phyloP scores from a whole-genome alignment of 2,888 invertebrate genomes.

The Drosophila maculinotata region DNA sequence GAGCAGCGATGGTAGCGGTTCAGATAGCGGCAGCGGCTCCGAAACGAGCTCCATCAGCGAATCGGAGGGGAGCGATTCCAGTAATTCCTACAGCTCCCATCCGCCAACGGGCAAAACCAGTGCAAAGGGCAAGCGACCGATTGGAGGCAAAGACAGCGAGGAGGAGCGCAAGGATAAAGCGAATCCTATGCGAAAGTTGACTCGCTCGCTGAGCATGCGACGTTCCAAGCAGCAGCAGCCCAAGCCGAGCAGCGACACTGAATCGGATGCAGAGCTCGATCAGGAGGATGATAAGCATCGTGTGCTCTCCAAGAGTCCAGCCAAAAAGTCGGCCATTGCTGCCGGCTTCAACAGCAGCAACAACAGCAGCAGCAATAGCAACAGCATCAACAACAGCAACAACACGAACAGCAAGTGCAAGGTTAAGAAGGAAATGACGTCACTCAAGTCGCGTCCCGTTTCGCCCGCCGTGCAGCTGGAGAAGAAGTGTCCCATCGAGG shows the following conservation, averaged over 20 bases:
- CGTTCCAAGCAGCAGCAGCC: slow-evolving; percentile 88
- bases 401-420: slow-evolving; percentile 86
- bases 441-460: slow-evolving; percentile 73
- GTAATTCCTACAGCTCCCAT: slow-evolving; percentile 62
- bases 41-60: slow-evolving; percentile 68
- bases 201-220: slow-evolving; percentile 89
- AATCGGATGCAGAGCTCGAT: slow-evolving; percentile 83
- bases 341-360: slow-evolving; percentile 65
- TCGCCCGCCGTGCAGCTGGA: slow-evolving; percentile 86
- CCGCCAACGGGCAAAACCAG: slow-evolving; percentile 46
- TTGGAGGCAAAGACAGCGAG: slow-evolving; percentile 59
- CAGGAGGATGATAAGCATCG: slow-evolving; percentile 76
- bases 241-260: slow-evolving; percentile 81
- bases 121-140: slow-evolving; percentile 54
- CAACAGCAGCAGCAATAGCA: slow-evolving; percentile 72
- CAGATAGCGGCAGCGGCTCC: slow-evolving; percentile 72
- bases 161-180: slow-evolving; percentile 75
- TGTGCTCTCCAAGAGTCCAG: slow-evolving; percentile 88
- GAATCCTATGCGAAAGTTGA: slow-evolving; percentile 87
- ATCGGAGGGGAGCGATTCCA: slow-evolving; percentile 74
- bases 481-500: slow-evolving; percentile 93
- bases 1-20: slow-evolving; percentile 81
- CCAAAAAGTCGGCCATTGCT: slow-evolving; percentile 86
- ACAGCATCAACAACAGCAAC: slow-evolving; percentile 84
- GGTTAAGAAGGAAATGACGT: slow-evolving; percentile 78